phyloP scores from a whole-genome alignment of 2,888 invertebrate genomes.

The Eupithecia tripunctaria region DNA sequence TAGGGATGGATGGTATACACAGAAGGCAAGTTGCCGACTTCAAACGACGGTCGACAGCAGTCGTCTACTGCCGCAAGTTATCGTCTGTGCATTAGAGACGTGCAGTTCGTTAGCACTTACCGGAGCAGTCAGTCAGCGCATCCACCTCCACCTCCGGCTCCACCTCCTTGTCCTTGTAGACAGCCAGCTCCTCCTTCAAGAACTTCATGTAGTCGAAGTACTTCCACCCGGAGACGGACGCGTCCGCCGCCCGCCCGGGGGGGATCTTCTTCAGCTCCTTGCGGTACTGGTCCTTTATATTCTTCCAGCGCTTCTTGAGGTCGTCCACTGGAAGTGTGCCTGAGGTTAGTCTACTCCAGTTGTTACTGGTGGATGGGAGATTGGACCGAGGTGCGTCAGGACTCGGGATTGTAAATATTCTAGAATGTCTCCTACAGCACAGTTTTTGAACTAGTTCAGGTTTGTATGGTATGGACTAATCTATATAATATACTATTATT shows the following conservation, averaged over 20 bases:
- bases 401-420: background rate
- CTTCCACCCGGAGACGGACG: background rate
- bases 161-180: conserved; percentile 10
- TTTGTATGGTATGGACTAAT: too few relatives aligned
- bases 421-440: background rate
- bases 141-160: conserved; percentile 13
- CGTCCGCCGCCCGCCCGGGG: conserved; percentile 32
- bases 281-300: conserved; percentile 47
- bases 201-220: conserved; percentile 36
- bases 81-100: too few relatives aligned
- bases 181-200: conserved; percentile 40
- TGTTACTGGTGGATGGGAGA: background rate
- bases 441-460: too few relatives aligned
- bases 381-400: background rate
- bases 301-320: conserved; percentile 49
- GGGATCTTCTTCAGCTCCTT: conserved; percentile 48
- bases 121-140: background rate
- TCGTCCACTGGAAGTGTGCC: conserved; percentile 40
- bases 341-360: background rate
- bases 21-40: too few relatives aligned
- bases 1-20: too few relatives aligned
- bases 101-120: too few relatives aligned
- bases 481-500: too few relatives aligned
- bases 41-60: too few relatives aligned
- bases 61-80: too few relatives aligned